Percentiles rank a stretch among this genome's conserved stretches.
Conservation (phyloP, 2,888 invertebrate species). For the Drosophila neutralis region DNA sequence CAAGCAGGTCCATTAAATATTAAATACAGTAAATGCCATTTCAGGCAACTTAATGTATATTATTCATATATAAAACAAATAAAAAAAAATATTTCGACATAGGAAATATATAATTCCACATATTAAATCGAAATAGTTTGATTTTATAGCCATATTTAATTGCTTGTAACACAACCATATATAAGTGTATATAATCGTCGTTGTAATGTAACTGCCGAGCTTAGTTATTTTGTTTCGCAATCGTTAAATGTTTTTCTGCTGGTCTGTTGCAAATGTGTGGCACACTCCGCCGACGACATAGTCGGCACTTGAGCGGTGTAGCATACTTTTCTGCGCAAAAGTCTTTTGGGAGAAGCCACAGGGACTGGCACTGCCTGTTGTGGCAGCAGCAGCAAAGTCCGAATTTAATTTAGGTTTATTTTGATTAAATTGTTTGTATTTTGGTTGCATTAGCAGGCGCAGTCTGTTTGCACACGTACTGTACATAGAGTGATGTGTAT, state of each 20-base stretch:
- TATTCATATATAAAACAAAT: too few species aligned
- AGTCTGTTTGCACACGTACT: constrained; percentile 33
- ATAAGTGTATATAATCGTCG: constrained; percentile 54
- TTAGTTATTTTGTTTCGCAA: constrained; percentile 41
- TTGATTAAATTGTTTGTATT: constrained; percentile 80
- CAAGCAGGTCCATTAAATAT: not conserved
- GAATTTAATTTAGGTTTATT: constrained; percentile 79
- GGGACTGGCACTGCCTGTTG: constrained; percentile 30
- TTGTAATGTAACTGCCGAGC: not conserved
- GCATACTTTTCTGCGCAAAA: constrained; percentile 75
- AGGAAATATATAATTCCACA: not conserved
- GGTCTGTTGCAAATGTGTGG: constrained; percentile 55
- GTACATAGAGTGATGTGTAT: constrained; percentile 25
- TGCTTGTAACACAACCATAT: too few species aligned
- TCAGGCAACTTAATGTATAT: not conserved
- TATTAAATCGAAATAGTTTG: not conserved
- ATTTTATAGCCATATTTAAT: not conserved
- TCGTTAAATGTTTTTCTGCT: constrained; percentile 72
- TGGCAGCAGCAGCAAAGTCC: constrained; percentile 33
- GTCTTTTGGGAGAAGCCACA: constrained; percentile 58
- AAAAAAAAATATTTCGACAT: not conserved
- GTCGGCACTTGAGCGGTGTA: constrained; percentile 68
- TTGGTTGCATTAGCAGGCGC: constrained; percentile 73
- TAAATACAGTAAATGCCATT: not conserved
- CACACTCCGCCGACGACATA: constrained; percentile 54